Evolutionary conservation across 1,140 invertebrate species (phyloP).

Genomic region (Eufriesea mexicana): DNA sequence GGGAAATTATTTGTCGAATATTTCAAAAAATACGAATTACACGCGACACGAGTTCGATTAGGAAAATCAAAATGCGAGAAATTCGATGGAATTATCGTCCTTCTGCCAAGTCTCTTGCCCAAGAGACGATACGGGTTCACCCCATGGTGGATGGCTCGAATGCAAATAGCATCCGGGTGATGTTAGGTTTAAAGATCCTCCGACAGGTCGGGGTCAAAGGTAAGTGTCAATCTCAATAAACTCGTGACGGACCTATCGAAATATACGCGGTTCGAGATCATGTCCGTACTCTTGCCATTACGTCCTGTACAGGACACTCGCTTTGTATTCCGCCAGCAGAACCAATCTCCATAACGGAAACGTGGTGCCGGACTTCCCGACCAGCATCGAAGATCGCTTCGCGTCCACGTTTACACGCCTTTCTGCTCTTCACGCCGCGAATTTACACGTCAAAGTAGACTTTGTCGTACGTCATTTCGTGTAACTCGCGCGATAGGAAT

Average conservation of each 20-base stretch:
- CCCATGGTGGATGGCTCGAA: not conserved
- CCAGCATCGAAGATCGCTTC: slow-evolving; percentile 59
- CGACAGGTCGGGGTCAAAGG: not conserved
- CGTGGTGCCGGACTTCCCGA: slow-evolving; percentile 53
- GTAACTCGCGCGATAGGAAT: not conserved
- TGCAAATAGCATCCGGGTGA: not conserved
- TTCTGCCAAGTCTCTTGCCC: too few relatives aligned
- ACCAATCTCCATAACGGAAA: slow-evolving; percentile 75
- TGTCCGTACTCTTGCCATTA: slow-evolving; percentile 43
- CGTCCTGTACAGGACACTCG: slow-evolving; percentile 47
- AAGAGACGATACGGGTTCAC: not conserved
- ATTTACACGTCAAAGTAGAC: not conserved
- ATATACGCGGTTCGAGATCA: not conserved
- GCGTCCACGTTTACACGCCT: slow-evolving; percentile 25
- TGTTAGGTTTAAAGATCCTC: not conserved
- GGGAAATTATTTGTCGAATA: too few relatives aligned
- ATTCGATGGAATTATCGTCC: too few relatives aligned
- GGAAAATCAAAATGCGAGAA: too few relatives aligned
- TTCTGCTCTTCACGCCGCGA: slow-evolving; percentile 13
- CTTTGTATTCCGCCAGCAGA: slow-evolving; percentile 73
- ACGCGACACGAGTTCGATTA: too few relatives aligned
- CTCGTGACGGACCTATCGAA: slow-evolving; percentile 17
- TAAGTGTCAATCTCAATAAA: slow-evolving; percentile 66
- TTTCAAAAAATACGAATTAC: too few relatives aligned
- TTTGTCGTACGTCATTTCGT: not conserved